Evolutionary conservation across 30 jellyfish, hydroid and myxozoan species (phyloP), one percentile per base, ranked within the genome.

Genomic region (Catostylus mosaicus): DNA sequence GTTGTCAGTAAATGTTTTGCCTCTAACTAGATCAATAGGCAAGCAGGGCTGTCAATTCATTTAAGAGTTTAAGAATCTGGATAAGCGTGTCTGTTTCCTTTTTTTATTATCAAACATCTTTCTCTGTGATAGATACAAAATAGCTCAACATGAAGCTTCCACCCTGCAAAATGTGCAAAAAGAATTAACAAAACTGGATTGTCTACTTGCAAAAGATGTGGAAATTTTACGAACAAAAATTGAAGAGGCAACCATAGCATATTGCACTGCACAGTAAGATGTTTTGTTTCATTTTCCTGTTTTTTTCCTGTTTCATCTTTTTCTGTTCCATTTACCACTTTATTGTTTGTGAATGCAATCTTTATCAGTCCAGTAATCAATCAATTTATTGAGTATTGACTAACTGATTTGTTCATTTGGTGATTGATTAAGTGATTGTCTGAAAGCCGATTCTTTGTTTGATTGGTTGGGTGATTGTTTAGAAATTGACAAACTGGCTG

Each of bases 141-240:
- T 88, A 63, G 96, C 99, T 24, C 95, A 87, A n/a, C 45, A 47
- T 30, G 99, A 93, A 51, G 75, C 99, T 30, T 37, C 67, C 2
- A 87, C 79, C 31, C 68, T 93, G 33, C 89, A 87, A 70, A 80
- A 45, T 11, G 81, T 93, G 1, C 96, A 93, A 56, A 88, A 82
- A 46, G 96, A 93, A 73, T 80, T 93, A 73, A 71, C 70, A 6
- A 68, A 78, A 24, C 92, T 93, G 9, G 99, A 93, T 57, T 64
- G 77, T 27, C 63, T 63, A 6, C 90, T 93, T 26, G 97, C 96
- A 38, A 80, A 69, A 43, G 99, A 93, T 83, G 99, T 93, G n/a
- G 97, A 93, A 67, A 64, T 88, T 26, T 63, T 93, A 29, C 88
- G 99, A 46, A 50, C 70, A 48, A 93, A 83, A 68, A 93, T 93